These are phyloP conservation scores for Sitophilus oryzae DNA, from an alignment of 1,140 invertebrate genomes.

Conservation along the genomic window DNA sequence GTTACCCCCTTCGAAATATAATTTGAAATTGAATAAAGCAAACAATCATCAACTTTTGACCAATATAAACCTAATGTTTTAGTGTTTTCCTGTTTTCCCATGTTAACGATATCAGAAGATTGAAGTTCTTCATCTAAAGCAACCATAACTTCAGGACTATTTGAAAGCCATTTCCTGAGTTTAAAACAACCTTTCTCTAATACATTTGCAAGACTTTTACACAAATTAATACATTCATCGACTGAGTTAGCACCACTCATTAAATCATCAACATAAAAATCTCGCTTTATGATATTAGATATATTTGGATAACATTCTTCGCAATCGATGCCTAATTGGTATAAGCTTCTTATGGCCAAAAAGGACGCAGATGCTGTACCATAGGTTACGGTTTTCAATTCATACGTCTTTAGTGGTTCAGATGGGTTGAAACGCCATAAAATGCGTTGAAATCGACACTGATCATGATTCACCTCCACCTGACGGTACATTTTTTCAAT, in stretches of 20 bases:
- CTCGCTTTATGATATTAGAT: constrained; percentile 1
- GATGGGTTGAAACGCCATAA: constrained; percentile 27
- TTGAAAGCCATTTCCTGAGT: constrained; percentile 32
- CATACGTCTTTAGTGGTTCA: constrained; percentile 27
- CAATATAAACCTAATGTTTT: constrained; percentile 28
- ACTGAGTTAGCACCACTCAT: constrained; percentile 40
- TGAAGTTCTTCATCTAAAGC: constrained; percentile 2
- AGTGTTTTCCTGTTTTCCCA: constrained; percentile 12
- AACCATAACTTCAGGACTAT: constrained; percentile 13
- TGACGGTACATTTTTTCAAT: constrained; percentile 45
- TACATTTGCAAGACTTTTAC: constrained; percentile 20
- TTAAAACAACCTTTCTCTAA: constrained; percentile 23
- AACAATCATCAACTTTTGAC: constrained; percentile 3
- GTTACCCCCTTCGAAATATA: neutral
- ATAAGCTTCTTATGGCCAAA: constrained; percentile 22
- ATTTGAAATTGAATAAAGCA: constrained; percentile 9
- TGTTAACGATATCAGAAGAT: constrained; percentile 14
- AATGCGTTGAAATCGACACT: constrained; percentile 25
- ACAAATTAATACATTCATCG: constrained; percentile 10
- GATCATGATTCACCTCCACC: constrained; percentile 37
- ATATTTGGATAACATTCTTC: neutral
- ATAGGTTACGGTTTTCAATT: constrained; percentile 37
- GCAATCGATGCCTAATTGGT: constrained; percentile 6
- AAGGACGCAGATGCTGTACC: constrained; percentile 29
- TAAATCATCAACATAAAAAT: constrained; percentile 43